Evolutionary conservation across 2,113 vertebrate species (phyloP).

Genomic region (Nibea coibor): DNA sequence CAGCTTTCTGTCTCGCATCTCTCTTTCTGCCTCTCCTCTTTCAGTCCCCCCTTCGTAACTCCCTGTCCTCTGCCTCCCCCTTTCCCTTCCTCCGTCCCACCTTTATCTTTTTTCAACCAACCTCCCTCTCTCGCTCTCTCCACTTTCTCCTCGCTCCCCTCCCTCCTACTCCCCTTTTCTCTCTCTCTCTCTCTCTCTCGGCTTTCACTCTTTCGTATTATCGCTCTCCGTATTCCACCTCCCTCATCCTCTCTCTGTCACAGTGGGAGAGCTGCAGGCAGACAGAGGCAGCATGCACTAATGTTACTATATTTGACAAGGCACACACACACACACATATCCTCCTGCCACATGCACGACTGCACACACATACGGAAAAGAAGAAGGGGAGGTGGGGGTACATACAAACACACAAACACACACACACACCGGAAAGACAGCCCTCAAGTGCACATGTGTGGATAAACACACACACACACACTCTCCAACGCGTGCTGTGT

Average conservation of each 20-base stretch:
- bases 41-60: conserved; percentile 27
- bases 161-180: conserved; percentile 33
- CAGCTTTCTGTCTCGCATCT: conserved; percentile 37
- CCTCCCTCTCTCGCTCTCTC: conserved; percentile 21
- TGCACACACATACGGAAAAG: conserved; percentile 71
- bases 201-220: conserved; percentile 60
- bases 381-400: conserved; percentile 34
- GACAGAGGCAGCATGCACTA: conserved; percentile 79
- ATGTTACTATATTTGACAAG: conserved; percentile 86
- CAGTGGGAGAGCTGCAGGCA: conserved; percentile 77
- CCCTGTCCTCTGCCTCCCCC: conserved; percentile 25
- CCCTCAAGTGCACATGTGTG: conserved; percentile 53
- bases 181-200: conserved; percentile 20
- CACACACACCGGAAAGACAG: conserved; percentile 47
- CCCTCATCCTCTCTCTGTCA: conserved; percentile 75
- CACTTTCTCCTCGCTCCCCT: conserved; percentile 28
- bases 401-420: conserved; percentile 28
- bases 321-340: conserved; percentile 53
- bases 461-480: conserved; percentile 37
- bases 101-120: conserved; percentile 27
- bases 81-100: conserved; percentile 38
- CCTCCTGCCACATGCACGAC: conserved; percentile 72
- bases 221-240: conserved; percentile 70
- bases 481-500: conserved; percentile 65
- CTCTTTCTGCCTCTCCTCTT: not conserved